Conservation (phyloP, 2,113 vertebrate species). For the Melospiza melodia region DNA sequence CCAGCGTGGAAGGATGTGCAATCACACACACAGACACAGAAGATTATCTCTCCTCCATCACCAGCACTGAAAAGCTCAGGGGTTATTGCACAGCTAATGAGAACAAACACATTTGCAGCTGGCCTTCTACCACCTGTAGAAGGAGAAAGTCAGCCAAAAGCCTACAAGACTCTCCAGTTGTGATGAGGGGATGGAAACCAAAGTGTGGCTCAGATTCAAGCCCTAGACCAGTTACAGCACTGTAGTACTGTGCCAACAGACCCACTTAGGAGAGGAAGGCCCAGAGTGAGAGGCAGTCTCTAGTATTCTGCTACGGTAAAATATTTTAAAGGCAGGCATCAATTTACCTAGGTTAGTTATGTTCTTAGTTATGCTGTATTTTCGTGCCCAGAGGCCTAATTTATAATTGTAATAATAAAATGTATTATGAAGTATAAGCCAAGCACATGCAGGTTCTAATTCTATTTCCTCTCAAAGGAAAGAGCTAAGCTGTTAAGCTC, state of each 20-base stretch:
- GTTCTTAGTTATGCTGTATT: slow-evolving; percentile 14
- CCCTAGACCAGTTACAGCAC: not conserved
- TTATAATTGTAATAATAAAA: slow-evolving; percentile 61
- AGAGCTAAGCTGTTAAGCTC: slow-evolving; percentile 55
- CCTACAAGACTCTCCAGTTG: not conserved
- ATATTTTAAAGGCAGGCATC: slow-evolving; percentile 7
- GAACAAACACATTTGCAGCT: slow-evolving; percentile 1
- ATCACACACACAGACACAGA: not conserved
- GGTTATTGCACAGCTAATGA: not conserved
- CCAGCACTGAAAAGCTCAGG: not conserved
- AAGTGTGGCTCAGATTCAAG: slow-evolving; percentile 33
- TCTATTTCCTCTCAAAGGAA: slow-evolving; percentile 56
- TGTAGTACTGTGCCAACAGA: not conserved
- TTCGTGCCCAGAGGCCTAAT: slow-evolving; percentile 29
- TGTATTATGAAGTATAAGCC: slow-evolving; percentile 52
- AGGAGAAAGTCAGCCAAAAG: not conserved
- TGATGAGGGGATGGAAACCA: not conserved
- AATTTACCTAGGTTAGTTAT: slow-evolving; percentile 33
- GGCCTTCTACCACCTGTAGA: slow-evolving; percentile 12
- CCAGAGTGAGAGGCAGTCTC: not conserved
- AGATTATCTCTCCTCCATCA: not conserved
- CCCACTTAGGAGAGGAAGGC: not conserved
- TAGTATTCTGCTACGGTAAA: not conserved
- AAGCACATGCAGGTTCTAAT: slow-evolving; percentile 61
- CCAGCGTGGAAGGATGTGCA: not conserved